Evolutionary conservation across 35 echinoderm and acorn worm genomes (phyloP), one percentile per base, ranked within the genome.

Genomic region (Lytechinus variegatus): DNA sequence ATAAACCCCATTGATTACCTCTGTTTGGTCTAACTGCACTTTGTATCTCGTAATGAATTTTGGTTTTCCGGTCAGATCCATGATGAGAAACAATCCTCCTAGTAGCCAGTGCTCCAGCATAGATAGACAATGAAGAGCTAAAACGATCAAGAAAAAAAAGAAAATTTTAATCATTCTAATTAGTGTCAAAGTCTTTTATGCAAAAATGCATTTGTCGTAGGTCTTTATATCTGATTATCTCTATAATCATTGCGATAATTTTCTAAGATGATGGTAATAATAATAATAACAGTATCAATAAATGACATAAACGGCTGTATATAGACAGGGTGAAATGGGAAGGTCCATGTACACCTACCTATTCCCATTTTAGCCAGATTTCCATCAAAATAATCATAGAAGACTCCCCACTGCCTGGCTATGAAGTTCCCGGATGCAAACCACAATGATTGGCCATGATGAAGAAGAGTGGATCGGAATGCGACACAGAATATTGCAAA

Each of bases 61-160:
- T 55, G 97, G 97, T 61, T 66, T 92, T 3, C 96, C 96, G 28
- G 97, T 98, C 16, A 96, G 56, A 72, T 98, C 97, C 28, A 97
- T 94, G 21, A 98, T 94, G 6, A 98, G 92, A 54, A 98, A 98
- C 54, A 98, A 56, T 10, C 94, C 53, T 55, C 95, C 94, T 28
- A 98, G 52, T 0, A 94, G 21, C 97, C 97, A 98, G 52, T 97
- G 95, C 10, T 86, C 53, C 52, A 97, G 7, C 24, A 96, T 89
- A 11, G 93, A 52, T 9, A 97, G 86, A 16, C 5, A 52, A 21
- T 89, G 61, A 51, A 92, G 89, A 88, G 96, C 97, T 98, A 86
- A 8, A 55, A 93, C 33, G 33, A 9, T 24, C 87, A 88, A 88
- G 6, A 88, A 44, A 44, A 44, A 44, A 44, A 44, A 44, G 33